Evolutionary conservation across 2,797 vertebrate genomes (phyloP), one percentile per base, ranked within the genome.

Genomic region (Bryconaethiops microstoma): DNA sequence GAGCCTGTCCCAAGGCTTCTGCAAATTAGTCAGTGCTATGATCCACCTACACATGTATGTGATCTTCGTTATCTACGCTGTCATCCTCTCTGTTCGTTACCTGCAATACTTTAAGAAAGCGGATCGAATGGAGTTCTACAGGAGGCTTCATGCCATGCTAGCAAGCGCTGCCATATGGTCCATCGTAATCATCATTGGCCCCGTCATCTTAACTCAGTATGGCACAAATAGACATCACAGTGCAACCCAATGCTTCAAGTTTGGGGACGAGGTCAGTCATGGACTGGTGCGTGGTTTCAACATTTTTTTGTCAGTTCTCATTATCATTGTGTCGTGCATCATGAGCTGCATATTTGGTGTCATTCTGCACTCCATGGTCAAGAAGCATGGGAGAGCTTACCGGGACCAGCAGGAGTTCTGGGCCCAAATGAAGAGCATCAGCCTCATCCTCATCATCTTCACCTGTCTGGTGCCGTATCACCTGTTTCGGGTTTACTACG

Each of bases 41-140:
- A 90, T 97, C 81, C 96, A 98, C 74, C 88, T 96, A 62, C 97
- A 99, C 88, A 97, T 97, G 94, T 96, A 97, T 88, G 92, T 98
- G 87, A 95, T 96, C 0, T 97, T 98, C 73, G 1, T 95, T 0
- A 94, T 99, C 88, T 99, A 98, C 0, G 81, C 95, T 62, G 89
- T 96, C 83, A 95, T 97, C 0, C 91, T 99, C 25, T 82, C 92
- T 67, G 91, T 91, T 10, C 94, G 96, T 19, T 93, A 95, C 78
- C 81, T 94, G 70, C 45, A 91, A 0, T 97, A 96, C 90, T 97
- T 96, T 85, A 86, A 92, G 23, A 92, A 84, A 86, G 88, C 84
- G 10, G 87, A 93, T 73, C 93, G 88, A 64, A 82, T 93, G 59
- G 92, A 91, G 40, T 95, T 95, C 80, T 93, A 95, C 74, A 88